Evolutionary conservation across 2,113 vertebrate genomes (phyloP).

Genomic region (Gadus macrocephalus): DNA sequence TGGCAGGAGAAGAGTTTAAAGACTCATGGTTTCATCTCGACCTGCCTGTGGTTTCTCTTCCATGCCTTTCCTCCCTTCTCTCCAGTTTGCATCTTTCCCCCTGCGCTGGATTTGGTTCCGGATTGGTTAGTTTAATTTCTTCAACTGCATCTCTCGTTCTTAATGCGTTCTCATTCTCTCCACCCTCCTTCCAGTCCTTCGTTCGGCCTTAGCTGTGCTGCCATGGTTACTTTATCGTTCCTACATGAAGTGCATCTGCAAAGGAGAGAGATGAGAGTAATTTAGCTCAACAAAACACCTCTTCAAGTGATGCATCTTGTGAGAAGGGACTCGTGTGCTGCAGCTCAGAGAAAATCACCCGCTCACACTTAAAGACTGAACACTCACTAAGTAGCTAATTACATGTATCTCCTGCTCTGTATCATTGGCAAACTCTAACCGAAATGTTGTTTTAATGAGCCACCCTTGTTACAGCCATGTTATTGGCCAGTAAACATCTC

Average conservation of each 20-base stretch:
- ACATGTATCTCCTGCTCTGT: too few species aligned
- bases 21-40: slow-evolving; percentile 39
- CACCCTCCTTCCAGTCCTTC: slow-evolving; percentile 25
- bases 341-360: too few species aligned
- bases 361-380: too few species aligned
- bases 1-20: slow-evolving; percentile 41
- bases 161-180: not conserved
- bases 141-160: slow-evolving; percentile 33
- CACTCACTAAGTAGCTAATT: too few species aligned
- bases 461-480: too few species aligned
- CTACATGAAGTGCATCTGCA: slow-evolving; percentile 95
- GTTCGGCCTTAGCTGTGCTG: slow-evolving; percentile 64
- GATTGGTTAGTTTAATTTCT: slow-evolving; percentile 54
- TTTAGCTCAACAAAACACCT: slow-evolving; percentile 58
- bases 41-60: slow-evolving; percentile 39
- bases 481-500: too few species aligned
- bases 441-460: too few species aligned
- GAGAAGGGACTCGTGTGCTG: not conserved
- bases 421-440: too few species aligned
- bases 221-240: slow-evolving; percentile 71
- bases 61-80: slow-evolving; percentile 34
- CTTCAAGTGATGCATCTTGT: slow-evolving; percentile 34
- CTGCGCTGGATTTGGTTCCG: slow-evolving; percentile 54
- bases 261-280: slow-evolving; percentile 52
- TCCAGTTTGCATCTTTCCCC: slow-evolving; percentile 45